These are phyloP conservation scores for Octonoba sinensis DNA, from an alignment of 2,888 invertebrate genomes.

Conservation along the genomic window DNA sequence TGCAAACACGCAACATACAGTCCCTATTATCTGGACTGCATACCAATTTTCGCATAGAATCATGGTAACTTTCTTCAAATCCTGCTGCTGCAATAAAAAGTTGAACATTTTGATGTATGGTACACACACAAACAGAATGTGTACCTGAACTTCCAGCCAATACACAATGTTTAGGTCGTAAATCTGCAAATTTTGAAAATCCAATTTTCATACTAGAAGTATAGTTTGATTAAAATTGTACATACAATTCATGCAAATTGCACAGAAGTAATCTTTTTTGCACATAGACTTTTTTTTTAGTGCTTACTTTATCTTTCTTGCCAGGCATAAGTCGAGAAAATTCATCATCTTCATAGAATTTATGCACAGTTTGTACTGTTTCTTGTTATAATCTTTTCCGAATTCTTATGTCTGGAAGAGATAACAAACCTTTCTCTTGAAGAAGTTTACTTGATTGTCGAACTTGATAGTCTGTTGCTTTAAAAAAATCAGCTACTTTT, in stretches of 20 bases:
- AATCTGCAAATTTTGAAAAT: neutral
- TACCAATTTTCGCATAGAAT: neutral
- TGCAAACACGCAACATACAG: neutral
- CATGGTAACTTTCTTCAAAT: constrained; percentile 1
- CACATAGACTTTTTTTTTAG: neutral
- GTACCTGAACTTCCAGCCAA: neutral
- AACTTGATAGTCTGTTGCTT: neutral
- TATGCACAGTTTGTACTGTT: too few species aligned
- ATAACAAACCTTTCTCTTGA: neutral
- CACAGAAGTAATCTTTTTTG: neutral
- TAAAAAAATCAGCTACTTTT: neutral
- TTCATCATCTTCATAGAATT: neutral
- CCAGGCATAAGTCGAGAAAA: neutral
- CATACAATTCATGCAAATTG: too few species aligned
- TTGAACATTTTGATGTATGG: neutral
- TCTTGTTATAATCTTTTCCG: too few species aligned
- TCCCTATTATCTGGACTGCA: neutral
- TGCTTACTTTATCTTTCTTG: neutral
- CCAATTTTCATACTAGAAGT: neutral
- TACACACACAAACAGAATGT: too few species aligned
- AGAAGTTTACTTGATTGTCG: neutral
- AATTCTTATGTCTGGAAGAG: neutral
- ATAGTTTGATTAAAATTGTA: too few species aligned
- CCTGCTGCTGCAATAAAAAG: neutral
- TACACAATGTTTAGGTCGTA: neutral